Conservation (phyloP, 2,113 vertebrate species). For the Aepyceros melampus region DNA sequence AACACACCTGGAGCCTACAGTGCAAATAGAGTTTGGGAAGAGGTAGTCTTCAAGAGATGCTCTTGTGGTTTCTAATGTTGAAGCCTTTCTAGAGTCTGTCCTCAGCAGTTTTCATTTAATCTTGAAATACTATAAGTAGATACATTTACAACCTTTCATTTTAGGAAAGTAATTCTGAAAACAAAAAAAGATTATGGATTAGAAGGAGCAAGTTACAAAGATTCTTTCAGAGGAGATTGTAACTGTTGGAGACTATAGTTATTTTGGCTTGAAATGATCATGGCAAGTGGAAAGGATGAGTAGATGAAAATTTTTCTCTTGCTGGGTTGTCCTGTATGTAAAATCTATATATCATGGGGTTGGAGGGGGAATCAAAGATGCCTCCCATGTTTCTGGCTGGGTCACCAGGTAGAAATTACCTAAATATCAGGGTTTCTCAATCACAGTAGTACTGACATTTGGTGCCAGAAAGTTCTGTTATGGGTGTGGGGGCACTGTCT, state of each 20-base stretch:
- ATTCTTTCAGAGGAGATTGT: neutral
- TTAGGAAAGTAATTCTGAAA: neutral
- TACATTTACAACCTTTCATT: neutral
- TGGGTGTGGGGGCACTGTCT: neutral
- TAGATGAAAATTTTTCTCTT: neutral
- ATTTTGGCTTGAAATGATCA: neutral
- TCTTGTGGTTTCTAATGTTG: neutral
- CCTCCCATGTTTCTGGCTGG: neutral
- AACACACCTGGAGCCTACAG: neutral
- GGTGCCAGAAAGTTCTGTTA: neutral
- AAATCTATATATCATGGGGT: neutral
- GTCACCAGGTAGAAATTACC: neutral
- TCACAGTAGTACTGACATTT: neutral
- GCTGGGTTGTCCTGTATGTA: neutral
- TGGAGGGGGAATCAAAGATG: neutral
- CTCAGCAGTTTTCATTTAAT: neutral
- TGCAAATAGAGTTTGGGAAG: neutral
- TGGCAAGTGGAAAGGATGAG: neutral
- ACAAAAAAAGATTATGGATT: neutral
- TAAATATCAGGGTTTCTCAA: neutral
- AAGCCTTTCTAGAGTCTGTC: neutral
- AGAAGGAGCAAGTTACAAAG: neutral
- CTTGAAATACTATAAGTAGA: neutral
- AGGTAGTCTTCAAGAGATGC: neutral
- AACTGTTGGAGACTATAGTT: neutral